phyloP scores from a whole-genome alignment of 2,113 vertebrate genomes.

The Strix aluco region DNA sequence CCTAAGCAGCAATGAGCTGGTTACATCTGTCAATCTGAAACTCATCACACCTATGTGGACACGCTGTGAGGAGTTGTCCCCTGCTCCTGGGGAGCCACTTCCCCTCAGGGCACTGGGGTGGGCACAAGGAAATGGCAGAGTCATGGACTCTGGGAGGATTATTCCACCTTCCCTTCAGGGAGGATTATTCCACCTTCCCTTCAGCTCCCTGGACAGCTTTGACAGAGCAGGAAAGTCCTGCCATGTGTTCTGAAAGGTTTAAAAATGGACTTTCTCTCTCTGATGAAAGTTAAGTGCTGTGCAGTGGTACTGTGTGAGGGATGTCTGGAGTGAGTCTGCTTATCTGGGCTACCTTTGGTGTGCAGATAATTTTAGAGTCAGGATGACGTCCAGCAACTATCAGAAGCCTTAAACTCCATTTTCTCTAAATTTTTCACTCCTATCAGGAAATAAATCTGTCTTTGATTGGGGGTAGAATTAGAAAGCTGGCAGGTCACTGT shows the following conservation, averaged over 20 bases:
- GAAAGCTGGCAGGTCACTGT: slow-evolving; percentile 47
- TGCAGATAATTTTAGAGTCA: neutral
- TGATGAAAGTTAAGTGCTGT: neutral
- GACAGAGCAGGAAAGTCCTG: neutral
- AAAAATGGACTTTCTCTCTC: neutral
- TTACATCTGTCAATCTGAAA: neutral
- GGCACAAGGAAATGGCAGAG: neutral
- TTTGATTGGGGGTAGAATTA: slow-evolving; percentile 52
- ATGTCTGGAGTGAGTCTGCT: neutral
- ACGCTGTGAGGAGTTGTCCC: neutral
- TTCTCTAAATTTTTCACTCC: slow-evolving; percentile 40
- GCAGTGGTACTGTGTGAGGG: accelerated
- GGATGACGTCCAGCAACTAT: neutral
- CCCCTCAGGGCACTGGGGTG: accelerated
- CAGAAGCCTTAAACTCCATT: slow-evolving; percentile 36
- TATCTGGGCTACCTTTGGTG: neutral
- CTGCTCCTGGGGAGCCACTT: neutral
- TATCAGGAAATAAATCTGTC: slow-evolving; percentile 55
- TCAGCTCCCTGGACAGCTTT: neutral
- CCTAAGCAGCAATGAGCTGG: neutral
- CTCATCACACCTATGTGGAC: neutral
- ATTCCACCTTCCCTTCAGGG: neutral
- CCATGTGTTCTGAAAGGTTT: neutral
- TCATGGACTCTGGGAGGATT: neutral
- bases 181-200: neutral